Conservation (phyloP, 2,888 invertebrate genomes). For the Stenotaenia linearis region DNA sequence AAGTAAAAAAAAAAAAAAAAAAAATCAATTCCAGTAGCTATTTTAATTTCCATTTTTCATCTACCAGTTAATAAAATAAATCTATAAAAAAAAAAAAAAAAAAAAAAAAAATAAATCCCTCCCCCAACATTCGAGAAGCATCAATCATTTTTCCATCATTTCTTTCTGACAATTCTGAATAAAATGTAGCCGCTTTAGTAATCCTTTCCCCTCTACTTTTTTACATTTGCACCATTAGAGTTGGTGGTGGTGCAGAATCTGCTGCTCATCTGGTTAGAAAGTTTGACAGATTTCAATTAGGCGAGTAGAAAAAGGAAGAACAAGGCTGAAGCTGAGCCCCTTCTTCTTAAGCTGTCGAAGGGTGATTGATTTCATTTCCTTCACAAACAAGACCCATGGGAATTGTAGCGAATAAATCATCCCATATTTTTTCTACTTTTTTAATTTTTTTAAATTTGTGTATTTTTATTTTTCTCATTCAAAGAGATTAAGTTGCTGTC, state of each 20-base stretch:
- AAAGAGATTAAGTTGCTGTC: no score
- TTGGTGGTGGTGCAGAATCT: not conserved
- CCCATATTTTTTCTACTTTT: not conserved
- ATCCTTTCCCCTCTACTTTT: not conserved
- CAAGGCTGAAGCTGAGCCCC: slow-evolving; percentile 17
- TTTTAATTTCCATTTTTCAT: not conserved
- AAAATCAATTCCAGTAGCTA: no score
- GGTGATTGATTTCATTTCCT: slow-evolving; percentile 26
- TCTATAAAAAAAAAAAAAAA: not conserved
- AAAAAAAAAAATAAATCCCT: not conserved
- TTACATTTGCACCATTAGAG: slow-evolving; percentile 6
- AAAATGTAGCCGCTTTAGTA: slow-evolving; percentile 7
- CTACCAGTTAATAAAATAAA: not conserved
- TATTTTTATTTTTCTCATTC: not conserved
- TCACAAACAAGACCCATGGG: slow-evolving; percentile 8
- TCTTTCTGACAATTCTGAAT: slow-evolving; percentile 14
- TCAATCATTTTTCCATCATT: slow-evolving; percentile 17
- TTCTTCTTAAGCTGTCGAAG: slow-evolving; percentile 12
- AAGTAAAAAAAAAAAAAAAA: not conserved
- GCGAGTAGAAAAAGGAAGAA: slow-evolving; percentile 23
- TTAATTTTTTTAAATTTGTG: not conserved
- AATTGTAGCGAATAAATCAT: slow-evolving; percentile 17
- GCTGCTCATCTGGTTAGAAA: slow-evolving; percentile 24
- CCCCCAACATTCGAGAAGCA: not conserved
- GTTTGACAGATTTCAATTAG: slow-evolving; percentile 23